Percentiles rank a stretch among this genome's conserved stretches.
Evolutionary conservation across 2,888 invertebrate species (phyloP).

Genomic region (Heliconius ethilla): DNA sequence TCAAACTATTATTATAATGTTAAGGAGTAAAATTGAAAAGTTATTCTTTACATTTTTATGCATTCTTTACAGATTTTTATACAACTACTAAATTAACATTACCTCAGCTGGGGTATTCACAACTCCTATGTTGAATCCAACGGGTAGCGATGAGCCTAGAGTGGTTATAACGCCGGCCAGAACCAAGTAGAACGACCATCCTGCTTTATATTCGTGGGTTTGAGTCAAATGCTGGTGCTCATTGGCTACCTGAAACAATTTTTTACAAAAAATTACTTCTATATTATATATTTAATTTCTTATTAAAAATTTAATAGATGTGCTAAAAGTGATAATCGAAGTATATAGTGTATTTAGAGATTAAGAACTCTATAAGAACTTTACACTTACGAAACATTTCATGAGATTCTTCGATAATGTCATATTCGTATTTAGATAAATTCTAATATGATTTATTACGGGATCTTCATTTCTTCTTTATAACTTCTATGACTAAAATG

Average conservation of each 20-base stretch:
- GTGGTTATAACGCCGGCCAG: conserved; percentile 87
- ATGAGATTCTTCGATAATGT: conserved; percentile 3
- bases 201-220: conserved; percentile 63
- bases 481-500: not conserved
- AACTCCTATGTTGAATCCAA: conserved; percentile 93
- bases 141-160: conserved; percentile 89
- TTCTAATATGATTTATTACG: not conserved
- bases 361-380: not conserved
- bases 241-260: conserved; percentile 62
- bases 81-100: conserved; percentile 49
- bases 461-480: not conserved
- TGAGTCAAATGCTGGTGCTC: conserved; percentile 71
- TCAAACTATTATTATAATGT: too few species aligned
- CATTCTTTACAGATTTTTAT: too few species aligned
- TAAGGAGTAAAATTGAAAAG: too few species aligned
- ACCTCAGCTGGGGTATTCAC: conserved; percentile 91
- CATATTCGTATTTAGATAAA: not conserved
- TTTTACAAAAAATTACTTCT: not conserved
- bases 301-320: not conserved
- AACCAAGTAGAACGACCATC: conserved; percentile 85
- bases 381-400: conserved; percentile 10
- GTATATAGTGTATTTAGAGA: not conserved
- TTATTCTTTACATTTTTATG: too few species aligned
- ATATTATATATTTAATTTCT: not conserved
- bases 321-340: not conserved